A percentile compares a stretch with the other conserved stretches of the same genome.
phyloP scores from a whole-genome alignment of 2,888 invertebrate genomes.

The Tinea trinotella region DNA sequence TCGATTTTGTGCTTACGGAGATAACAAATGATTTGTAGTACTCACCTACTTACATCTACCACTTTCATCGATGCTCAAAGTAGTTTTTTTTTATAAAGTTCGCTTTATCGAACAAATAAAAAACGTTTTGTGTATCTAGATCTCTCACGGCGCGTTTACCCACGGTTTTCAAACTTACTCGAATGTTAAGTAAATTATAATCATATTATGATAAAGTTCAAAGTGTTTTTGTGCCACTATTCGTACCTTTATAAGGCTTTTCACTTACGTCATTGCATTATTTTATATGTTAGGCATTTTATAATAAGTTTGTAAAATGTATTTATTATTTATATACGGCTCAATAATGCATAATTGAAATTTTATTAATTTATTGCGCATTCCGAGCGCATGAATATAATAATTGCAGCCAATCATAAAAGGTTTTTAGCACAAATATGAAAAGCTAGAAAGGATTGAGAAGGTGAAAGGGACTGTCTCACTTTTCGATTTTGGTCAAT shows the following conservation, averaged over 20 bases:
- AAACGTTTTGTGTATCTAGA: conserved; percentile 11
- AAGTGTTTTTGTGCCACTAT: neutral
- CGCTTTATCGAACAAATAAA: conserved; percentile 1
- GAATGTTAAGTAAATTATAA: neutral
- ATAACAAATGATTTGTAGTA: no score
- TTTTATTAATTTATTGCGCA: neutral
- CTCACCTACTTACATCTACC: conserved; percentile 1
- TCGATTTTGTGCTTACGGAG: no score
- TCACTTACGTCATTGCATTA: neutral
- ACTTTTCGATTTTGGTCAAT: conserved; percentile 40
- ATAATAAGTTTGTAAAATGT: no score
- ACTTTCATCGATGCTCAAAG: conserved; percentile 3
- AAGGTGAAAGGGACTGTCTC: conserved; percentile 42
- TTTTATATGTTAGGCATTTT: neutral
- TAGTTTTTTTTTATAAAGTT: neutral
- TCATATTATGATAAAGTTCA: neutral
- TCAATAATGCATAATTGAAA: neutral
- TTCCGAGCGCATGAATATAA: neutral
- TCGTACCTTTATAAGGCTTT: neutral
- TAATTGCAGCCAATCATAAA: neutral
- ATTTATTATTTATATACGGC: no score
- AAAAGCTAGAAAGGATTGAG: conserved; percentile 44
- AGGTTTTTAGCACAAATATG: conserved; percentile 23
- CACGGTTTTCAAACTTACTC: conserved; percentile 5
- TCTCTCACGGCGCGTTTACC: conserved; percentile 13